Conservation (phyloP, 2,797 vertebrate genomes). For the Coreius guichenoti region DNA sequence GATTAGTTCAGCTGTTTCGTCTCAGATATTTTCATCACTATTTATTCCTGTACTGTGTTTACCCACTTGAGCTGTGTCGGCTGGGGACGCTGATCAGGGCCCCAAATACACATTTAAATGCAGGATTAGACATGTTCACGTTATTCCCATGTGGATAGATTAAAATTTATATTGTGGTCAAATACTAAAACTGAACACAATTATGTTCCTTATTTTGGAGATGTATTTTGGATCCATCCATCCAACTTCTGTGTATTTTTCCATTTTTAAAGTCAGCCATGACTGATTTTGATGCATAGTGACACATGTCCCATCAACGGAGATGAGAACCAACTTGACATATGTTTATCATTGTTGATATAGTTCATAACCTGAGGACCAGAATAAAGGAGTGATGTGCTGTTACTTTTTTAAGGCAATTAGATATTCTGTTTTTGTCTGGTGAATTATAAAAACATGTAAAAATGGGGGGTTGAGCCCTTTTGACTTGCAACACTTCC, state of each 20-base stretch:
- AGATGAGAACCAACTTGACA: not conserved
- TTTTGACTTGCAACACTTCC: slow-evolving; percentile 1
- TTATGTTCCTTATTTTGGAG: slow-evolving; percentile 58
- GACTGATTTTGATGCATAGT: slow-evolving; percentile 19
- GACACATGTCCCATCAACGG: not conserved
- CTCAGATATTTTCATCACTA: slow-evolving; percentile 46
- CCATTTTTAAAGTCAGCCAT: slow-evolving; percentile 68
- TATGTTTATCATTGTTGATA: not conserved
- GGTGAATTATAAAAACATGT: not conserved
- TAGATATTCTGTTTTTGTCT: not conserved
- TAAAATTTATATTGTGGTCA: slow-evolving; percentile 9
- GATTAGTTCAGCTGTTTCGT: slow-evolving; percentile 56
- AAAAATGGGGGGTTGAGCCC: not conserved
- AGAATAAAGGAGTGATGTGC: not conserved
- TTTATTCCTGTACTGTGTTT: slow-evolving; percentile 51
- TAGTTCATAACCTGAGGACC: slow-evolving; percentile 1
- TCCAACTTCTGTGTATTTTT: slow-evolving; percentile 19
- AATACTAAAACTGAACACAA: slow-evolving; percentile 34
- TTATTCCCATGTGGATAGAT: not conserved
- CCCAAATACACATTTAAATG: not conserved
- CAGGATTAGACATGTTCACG: slow-evolving; percentile 1
- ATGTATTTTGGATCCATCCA: slow-evolving; percentile 60
- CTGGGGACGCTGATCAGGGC: not conserved
- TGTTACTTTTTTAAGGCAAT: not conserved
- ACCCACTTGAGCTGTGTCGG: not conserved